Base-by-base conservation (phyloP, 92 coral and sea anemone genomes). In the Phenganax subtilis region DNA sequence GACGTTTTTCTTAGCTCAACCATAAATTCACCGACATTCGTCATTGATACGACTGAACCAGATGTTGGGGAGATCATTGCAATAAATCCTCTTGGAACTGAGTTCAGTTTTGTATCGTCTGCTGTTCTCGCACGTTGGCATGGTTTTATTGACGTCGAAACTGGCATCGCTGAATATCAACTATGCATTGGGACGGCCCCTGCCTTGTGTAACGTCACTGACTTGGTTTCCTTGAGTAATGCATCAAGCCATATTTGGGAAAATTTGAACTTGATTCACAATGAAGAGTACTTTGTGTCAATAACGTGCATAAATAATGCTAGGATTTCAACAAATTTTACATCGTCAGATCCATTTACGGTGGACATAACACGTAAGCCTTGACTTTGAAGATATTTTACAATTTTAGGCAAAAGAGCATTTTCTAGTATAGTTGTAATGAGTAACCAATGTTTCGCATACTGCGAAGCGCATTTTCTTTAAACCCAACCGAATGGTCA, bases 81-180 rank as follows among this genome's bases (percentile, higher is more conserved):
- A 29, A 62, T 57, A 9, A 57, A 74, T 58, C 75, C 79, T 1
- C 80, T 85, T 8, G 91, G 84, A 11, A 55, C n/a, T 15, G 31
- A 70, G 10, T 75, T 76, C 59, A 53, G 57, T 53, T 94, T 94
- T 70, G 89, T 93, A 3, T 76, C 88, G 71, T 87, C 98, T 14
- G 87, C 47, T 60, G 75, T 94, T 30, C 82, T 85, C 5, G 96
- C 89, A 3, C 67, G 77, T 44, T 94, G 96, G 97, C 63, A 76
- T 20, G 96, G 98, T 12, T 94, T 94, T 83, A 80, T 90, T 85
- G 98, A 94, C 80, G 86, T 85, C 70, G 97, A 94, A 83, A 92
- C 90, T 57, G 81, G 87, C 0, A 82, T 94, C 16, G 20, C 54
- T 54, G 88, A 72, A 27, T 92, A 92, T 63, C 29, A 75, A 60